A percentile compares a stretch with the other conserved stretches of the same genome.
phyloP scores from a whole-genome alignment of 1,140 invertebrate species.

The Trichonephila inaurata region DNA sequence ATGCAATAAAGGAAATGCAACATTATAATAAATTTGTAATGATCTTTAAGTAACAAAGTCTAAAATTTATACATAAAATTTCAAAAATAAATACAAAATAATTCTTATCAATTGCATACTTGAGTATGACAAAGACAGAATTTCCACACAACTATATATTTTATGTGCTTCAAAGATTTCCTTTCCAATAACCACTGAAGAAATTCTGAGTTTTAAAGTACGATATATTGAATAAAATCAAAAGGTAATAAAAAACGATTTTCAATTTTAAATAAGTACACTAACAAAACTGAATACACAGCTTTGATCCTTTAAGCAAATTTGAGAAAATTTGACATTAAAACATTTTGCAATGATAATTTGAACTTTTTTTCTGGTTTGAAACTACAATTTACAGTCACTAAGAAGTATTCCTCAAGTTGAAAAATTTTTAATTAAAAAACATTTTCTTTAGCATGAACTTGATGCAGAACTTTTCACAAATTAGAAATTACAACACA shows the following conservation, averaged over 20 bases:
- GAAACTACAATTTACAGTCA: background rate
- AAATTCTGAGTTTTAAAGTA: background rate
- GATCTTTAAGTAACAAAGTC: background rate
- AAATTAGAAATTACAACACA: background rate
- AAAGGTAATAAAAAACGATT: background rate
- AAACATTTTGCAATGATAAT: background rate
- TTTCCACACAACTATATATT: no score
- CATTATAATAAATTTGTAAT: background rate
- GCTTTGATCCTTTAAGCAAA: background rate
- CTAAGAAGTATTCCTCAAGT: background rate
- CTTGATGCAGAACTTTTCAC: background rate
- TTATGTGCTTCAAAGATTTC: background rate
- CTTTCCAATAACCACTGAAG: background rate
- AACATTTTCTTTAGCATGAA: background rate
- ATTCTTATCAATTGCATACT: no score
- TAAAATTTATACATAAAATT: constrained; percentile 21
- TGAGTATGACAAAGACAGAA: no score
- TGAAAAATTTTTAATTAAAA: background rate
- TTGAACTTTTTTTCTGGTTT: background rate
- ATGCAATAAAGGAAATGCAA: background rate
- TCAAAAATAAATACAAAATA: background rate
- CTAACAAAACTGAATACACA: background rate
- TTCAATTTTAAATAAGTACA: background rate
- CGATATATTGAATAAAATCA: background rate
- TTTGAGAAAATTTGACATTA: background rate